Evolutionary conservation across 2,888 invertebrate genomes (phyloP).

Genomic region (Xestia sexstrigata): DNA sequence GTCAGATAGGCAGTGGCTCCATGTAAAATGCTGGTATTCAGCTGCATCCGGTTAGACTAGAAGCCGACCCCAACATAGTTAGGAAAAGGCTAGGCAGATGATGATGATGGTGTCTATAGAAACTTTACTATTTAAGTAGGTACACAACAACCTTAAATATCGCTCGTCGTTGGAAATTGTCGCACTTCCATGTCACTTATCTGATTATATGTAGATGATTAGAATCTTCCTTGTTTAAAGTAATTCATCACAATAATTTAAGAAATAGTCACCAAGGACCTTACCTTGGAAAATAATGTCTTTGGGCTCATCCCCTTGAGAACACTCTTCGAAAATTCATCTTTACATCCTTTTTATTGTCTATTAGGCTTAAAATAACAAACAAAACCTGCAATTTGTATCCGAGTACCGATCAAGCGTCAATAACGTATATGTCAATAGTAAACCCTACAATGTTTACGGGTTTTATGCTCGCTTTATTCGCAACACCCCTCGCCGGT

Average conservation of each 20-base stretch:
- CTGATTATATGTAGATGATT: neutral
- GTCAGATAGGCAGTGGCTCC: no score
- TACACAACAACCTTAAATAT: neutral
- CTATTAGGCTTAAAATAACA: slow-evolving; percentile 33
- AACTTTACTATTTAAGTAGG: neutral
- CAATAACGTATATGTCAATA: slow-evolving; percentile 78
- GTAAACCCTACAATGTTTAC: slow-evolving; percentile 75
- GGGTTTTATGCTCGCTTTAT: slow-evolving; percentile 84
- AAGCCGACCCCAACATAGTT: no score
- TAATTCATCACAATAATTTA: slow-evolving; percentile 1
- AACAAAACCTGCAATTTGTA: slow-evolving; percentile 60
- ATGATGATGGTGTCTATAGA: neutral
- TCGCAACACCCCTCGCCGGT: slow-evolving; percentile 85
- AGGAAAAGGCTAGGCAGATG: no score
- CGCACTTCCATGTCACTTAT: neutral
- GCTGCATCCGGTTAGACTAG: no score
- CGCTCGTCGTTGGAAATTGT: neutral
- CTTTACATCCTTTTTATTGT: neutral
- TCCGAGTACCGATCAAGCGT: slow-evolving; percentile 69
- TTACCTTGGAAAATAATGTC: neutral
- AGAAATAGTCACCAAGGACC: neutral
- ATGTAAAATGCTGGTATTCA: no score
- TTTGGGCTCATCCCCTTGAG: neutral
- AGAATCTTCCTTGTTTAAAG: slow-evolving; percentile 1
- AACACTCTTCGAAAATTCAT: neutral